Evolutionary conservation across 2,888 invertebrate genomes (phyloP).

Genomic region (Diadegma fenestrale): DNA sequence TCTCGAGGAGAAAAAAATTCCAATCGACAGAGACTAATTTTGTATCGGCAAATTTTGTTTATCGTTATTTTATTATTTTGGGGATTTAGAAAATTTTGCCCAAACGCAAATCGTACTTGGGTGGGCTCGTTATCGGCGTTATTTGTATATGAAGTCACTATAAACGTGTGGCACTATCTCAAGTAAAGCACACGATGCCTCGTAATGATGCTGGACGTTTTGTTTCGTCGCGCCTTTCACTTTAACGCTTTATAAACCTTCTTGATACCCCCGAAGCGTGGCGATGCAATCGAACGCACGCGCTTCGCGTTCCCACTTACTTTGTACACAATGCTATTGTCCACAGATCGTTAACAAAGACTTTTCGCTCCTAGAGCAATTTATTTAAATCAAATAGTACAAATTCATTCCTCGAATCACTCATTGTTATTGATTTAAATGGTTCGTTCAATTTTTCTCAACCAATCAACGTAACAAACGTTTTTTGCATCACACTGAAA

Average conservation of each 20-base stretch:
- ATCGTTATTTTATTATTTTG: background rate
- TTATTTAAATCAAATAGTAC: background rate
- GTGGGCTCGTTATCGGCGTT: background rate
- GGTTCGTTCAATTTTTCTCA: too few species aligned
- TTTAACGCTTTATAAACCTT: constrained; percentile 41
- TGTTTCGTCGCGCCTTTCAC: constrained; percentile 66
- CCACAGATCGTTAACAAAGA: constrained; percentile 17
- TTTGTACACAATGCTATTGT: constrained; percentile 1
- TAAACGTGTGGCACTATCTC: constrained; percentile 44
- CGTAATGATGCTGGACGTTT: constrained; percentile 60
- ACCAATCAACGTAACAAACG: too few species aligned
- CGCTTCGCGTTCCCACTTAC: constrained; percentile 6
- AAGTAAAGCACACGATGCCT: constrained; percentile 46
- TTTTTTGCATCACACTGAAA: too few species aligned
- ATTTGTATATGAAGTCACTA: constrained; percentile 1
- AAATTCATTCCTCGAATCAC: background rate
- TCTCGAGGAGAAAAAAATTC: background rate
- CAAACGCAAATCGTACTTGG: background rate
- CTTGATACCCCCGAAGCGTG: constrained; percentile 40
- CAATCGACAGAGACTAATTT: background rate
- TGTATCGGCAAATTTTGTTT: background rate
- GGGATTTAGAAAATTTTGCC: background rate
- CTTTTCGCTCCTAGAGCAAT: constrained; percentile 10
- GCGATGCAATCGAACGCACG: constrained; percentile 50
- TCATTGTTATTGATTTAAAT: background rate